Evolutionary conservation across 2,113 vertebrate genomes (phyloP).

Genomic region (Lagopus muta): DNA sequence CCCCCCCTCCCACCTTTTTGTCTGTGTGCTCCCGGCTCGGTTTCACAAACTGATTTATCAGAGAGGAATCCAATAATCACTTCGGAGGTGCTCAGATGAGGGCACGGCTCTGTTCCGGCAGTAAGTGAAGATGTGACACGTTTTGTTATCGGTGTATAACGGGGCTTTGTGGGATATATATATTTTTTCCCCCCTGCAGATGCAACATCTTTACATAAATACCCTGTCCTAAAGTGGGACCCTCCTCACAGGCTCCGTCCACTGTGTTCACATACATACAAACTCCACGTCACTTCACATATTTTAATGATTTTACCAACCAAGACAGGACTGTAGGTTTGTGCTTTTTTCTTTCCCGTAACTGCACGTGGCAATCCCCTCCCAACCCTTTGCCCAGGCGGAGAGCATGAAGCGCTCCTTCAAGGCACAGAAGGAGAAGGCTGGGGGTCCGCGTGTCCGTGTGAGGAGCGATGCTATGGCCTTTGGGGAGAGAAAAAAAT

Average conservation of each 20-base stretch:
- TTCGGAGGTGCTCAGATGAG: slow-evolving; percentile 61
- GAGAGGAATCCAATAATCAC: slow-evolving; percentile 46
- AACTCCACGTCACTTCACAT: background rate
- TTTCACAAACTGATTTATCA: slow-evolving; percentile 43
- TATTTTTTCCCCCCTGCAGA: slow-evolving; percentile 4
- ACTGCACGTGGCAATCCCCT: background rate
- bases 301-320: slow-evolving; percentile 15
- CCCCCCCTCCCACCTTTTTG: fast-evolving
- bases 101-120: slow-evolving; percentile 45
- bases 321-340: background rate
- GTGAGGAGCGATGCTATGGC: slow-evolving; percentile 75
- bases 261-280: slow-evolving; percentile 76
- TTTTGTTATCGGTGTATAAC: slow-evolving; percentile 77
- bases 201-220: slow-evolving; percentile 61
- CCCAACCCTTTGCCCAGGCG: background rate
- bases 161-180: slow-evolving; percentile 75
- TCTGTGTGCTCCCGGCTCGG: background rate
- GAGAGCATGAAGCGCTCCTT: background rate
- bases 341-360: background rate
- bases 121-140: slow-evolving; percentile 81
- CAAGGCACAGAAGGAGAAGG: slow-evolving; percentile 39
- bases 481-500: slow-evolving; percentile 68
- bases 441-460: slow-evolving; percentile 76
- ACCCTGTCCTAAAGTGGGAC: slow-evolving; percentile 77
- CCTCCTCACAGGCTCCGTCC: slow-evolving; percentile 79